phyloP scores from a whole-genome alignment of 2,797 vertebrate species.

The Rhynchonycteris naso region DNA sequence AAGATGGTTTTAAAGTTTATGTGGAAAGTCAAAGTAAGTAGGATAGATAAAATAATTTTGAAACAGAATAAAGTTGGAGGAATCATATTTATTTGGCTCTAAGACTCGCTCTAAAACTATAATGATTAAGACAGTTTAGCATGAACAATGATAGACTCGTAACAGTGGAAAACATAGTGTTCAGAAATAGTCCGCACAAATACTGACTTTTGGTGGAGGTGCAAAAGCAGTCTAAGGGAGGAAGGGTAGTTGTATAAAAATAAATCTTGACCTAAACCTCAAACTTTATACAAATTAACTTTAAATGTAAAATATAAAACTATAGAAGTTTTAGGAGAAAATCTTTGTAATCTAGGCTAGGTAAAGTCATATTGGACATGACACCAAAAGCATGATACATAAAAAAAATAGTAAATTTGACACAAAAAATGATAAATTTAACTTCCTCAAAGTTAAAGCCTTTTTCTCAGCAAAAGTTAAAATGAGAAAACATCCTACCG shows the following conservation, averaged over 20 bases:
- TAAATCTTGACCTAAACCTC: background rate
- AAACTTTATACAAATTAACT: background rate
- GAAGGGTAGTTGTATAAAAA: background rate
- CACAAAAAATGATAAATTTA: background rate
- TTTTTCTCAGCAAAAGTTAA: background rate
- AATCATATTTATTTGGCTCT: background rate
- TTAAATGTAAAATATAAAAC: background rate
- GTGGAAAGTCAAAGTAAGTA: background rate
- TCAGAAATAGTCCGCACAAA: background rate
- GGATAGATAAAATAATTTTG: background rate
- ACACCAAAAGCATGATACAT: background rate
- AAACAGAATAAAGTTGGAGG: background rate
- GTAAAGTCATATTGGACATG: background rate
- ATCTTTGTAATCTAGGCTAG: background rate
- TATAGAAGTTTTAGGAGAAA: background rate
- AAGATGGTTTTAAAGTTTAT: conserved; percentile 1
- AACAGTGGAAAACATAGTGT: background rate
- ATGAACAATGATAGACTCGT: background rate
- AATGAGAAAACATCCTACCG: background rate
- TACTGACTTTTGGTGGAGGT: background rate
- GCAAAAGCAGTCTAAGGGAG: background rate
- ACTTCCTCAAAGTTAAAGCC: conserved; percentile 13
- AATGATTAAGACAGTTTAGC: background rate
- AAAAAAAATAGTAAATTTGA: background rate
- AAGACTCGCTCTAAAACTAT: background rate